Base-by-base conservation (phyloP, 1,140 invertebrate genomes). In the Hyles euphorbiae region DNA sequence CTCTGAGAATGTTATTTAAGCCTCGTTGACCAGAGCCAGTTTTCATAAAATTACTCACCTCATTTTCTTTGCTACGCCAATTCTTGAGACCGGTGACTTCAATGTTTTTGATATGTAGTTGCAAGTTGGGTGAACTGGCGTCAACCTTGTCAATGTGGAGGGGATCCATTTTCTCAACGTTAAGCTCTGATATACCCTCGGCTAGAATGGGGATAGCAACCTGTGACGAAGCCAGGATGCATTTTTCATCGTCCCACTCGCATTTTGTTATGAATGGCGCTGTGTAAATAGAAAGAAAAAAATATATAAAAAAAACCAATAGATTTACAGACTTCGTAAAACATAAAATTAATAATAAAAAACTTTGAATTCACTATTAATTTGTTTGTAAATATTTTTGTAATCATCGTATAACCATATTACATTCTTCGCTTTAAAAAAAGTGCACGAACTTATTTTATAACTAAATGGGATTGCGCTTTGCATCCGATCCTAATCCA, bases 1-100 rank as follows among this genome's bases (percentile, higher is more conserved):
- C 22, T 22, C 22, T 22, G 22, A 22, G 22, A 22, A 22, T 22
- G 22, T 22, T 22, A 22, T 22, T 22, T 22, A 22, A 22, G 22
- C 22, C 22, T 22, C 22, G 22, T 22, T 22, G 22, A 22, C 22
- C 22, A 22, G 22, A 22, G 22, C 22, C 22, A 22, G 22, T 22
- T 22, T 40, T 40, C 36, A n/a, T 7, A 53, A 40, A 43, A 9
- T 9, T 60, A 68, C 65, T 68, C 59, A 73, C 74, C 52, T 10
- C 6, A 76, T 32, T 50, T 63, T 71, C 53, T 62, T 68, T 40
- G 62, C 45, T 12, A 57, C 12, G 43, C 74, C 74, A 76, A n/a
- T 53, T 46, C 34, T 65, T 71, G 3, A 71, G 40, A n/a, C 74
- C 74, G 5, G 32, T 68, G 3, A 76, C 22, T 2, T 9, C 51